phyloP scores from a whole-genome alignment of 1,140 invertebrate genomes.

The Atopsyche davidsoni region DNA sequence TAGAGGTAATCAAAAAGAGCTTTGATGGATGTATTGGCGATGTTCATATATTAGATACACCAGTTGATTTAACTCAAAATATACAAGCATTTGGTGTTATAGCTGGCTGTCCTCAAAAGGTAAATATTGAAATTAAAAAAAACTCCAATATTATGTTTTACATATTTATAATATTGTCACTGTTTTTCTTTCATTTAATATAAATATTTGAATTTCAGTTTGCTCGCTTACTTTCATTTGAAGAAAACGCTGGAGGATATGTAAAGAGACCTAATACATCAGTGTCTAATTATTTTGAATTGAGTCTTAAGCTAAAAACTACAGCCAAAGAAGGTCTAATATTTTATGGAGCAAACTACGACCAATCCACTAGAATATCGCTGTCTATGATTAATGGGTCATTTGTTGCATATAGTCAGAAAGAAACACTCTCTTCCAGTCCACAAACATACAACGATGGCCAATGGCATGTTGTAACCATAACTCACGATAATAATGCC shows the following conservation, averaged over 20 bases:
- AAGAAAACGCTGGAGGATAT: slow-evolving; percentile 45
- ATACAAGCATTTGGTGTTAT: slow-evolving; percentile 72
- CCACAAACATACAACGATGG: slow-evolving; percentile 74
- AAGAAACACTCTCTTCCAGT: slow-evolving; percentile 53
- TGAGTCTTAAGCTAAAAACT: slow-evolving; percentile 89
- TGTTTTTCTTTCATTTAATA: not conserved
- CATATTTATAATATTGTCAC: not conserved
- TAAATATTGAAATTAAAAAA: slow-evolving; percentile 42
- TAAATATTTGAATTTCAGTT: slow-evolving; percentile 36
- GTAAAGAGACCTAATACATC: slow-evolving; percentile 43
- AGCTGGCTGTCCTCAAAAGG: slow-evolving; percentile 78
- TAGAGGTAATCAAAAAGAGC: slow-evolving; percentile 60
- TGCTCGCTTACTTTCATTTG: slow-evolving; percentile 49
- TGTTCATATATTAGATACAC: slow-evolving; percentile 65
- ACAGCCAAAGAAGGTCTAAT: slow-evolving; percentile 68
- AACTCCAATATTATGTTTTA: slow-evolving; percentile 2
- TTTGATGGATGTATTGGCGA: slow-evolving; percentile 94
- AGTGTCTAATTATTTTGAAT: slow-evolving; percentile 52
- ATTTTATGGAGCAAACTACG: slow-evolving; percentile 63
- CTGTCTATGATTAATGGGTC: slow-evolving; percentile 64
- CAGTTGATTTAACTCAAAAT: slow-evolving; percentile 74
- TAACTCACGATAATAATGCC: slow-evolving; percentile 59
- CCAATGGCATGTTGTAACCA: slow-evolving; percentile 88
- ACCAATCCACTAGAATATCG: slow-evolving; percentile 57
- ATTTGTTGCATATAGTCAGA: slow-evolving; percentile 64